Percentiles rank a stretch among this genome's conserved stretches.
phyloP scores from a whole-genome alignment of 2,888 invertebrate species.

The Vanessa cardui region DNA sequence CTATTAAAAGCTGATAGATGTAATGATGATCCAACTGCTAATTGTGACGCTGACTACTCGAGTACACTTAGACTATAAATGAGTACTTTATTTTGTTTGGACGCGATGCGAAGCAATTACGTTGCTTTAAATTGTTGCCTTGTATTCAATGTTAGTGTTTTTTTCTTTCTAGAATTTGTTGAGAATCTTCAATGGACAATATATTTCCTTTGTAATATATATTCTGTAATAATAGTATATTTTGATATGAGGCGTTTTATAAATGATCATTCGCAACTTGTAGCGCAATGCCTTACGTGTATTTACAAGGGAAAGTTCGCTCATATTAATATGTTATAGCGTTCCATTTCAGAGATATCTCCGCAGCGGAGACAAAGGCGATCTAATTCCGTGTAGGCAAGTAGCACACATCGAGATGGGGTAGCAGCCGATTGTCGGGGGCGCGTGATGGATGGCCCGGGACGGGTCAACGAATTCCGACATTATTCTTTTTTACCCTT shows the following conservation, averaged over 20 bases:
- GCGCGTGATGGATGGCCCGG: conserved; percentile 82
- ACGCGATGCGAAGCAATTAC: background rate
- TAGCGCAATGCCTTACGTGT: background rate
- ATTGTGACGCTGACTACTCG: background rate
- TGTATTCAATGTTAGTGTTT: background rate
- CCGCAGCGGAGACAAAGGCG: conserved; percentile 45
- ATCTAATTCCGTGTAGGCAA: conserved; percentile 73
- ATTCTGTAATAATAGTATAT: background rate
- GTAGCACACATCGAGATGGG: conserved; percentile 75
- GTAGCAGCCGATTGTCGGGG: conserved; percentile 69
- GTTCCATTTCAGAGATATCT: conserved; percentile 40
- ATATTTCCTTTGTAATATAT: background rate
- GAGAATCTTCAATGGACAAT: too few relatives aligned
- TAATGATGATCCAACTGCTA: conserved; percentile 16
- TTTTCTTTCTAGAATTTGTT: too few relatives aligned
- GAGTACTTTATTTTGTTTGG: background rate
- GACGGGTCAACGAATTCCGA: conserved; percentile 84
- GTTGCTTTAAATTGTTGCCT: background rate
- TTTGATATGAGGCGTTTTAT: background rate
- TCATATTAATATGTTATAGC: conserved; percentile 33
- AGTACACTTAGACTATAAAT: too few relatives aligned
- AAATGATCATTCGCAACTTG: background rate
- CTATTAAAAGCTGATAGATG: conserved; percentile 28
- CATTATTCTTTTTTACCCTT: conserved; percentile 84
- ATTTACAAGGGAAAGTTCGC: background rate